Percentiles rank a stretch among this genome's conserved stretches.
Conservation (phyloP, 2,113 vertebrate genomes). For the Eonycteris spelaea region DNA sequence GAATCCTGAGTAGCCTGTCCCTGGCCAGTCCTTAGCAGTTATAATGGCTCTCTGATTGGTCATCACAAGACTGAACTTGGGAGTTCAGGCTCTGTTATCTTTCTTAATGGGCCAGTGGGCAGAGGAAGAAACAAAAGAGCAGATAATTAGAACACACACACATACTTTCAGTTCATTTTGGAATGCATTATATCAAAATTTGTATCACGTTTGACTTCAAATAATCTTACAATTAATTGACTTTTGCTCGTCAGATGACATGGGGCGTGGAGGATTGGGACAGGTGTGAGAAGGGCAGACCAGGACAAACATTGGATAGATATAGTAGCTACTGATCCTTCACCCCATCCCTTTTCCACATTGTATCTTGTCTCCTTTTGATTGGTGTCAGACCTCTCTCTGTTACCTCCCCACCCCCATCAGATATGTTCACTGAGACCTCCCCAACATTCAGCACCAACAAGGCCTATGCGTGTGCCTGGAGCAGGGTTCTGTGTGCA, state of each 20-base stretch:
- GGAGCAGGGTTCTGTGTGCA: constrained; percentile 26
- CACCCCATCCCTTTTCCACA: background rate
- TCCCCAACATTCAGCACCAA: constrained; percentile 5
- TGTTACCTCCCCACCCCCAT: background rate
- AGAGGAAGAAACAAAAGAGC: background rate
- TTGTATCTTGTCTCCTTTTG: background rate
- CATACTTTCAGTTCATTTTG: background rate
- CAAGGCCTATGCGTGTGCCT: constrained; percentile 18
- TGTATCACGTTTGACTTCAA: constrained; percentile 11
- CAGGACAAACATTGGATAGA: background rate
- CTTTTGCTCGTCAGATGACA: background rate
- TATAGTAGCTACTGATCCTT: background rate
- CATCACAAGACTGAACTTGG: background rate
- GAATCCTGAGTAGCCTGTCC: background rate
- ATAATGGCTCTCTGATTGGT: constrained; percentile 18
- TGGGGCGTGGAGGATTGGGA: background rate
- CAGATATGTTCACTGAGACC: background rate
- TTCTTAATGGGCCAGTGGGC: constrained; percentile 1
- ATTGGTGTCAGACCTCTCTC: background rate
- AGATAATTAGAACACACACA: background rate
- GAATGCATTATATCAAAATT: background rate
- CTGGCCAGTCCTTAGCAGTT: background rate
- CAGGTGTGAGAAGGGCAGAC: background rate
- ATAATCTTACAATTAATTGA: background rate
- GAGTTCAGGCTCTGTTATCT: background rate